Evolutionary conservation across 2,888 invertebrate species (phyloP).

Genomic region (Allacma fusca): DNA sequence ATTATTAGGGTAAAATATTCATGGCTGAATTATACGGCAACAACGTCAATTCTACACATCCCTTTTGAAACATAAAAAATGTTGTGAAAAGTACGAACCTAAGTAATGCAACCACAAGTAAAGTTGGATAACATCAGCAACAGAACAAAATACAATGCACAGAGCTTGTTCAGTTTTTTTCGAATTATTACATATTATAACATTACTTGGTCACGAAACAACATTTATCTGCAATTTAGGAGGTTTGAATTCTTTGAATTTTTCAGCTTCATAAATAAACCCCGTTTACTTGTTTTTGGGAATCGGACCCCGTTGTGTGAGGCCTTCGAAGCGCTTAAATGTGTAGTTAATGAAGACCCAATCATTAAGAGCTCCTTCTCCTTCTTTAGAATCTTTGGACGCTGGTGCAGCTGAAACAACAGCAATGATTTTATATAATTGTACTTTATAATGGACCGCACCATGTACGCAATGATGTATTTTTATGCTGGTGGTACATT

Average conservation of each 20-base stretch:
- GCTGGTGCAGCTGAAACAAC: constrained; percentile 79
- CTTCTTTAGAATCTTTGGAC: constrained; percentile 77
- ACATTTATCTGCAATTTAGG: constrained; percentile 28
- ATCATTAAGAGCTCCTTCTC: constrained; percentile 92
- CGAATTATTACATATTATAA: neutral
- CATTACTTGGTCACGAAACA: constrained; percentile 17
- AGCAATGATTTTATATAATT: neutral
- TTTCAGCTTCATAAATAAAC: constrained; percentile 25
- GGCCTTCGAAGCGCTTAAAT: constrained; percentile 97
- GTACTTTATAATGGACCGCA: neutral
- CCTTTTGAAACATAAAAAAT: constrained; percentile 5
- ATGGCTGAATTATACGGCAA: neutral
- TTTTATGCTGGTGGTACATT: neutral
- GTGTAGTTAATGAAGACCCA: constrained; percentile 99
- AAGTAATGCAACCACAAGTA: neutral
- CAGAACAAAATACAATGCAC: constrained; percentile 1
- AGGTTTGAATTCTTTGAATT: constrained; percentile 12
- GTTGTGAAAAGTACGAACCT: neutral
- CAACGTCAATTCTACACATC: constrained; percentile 12
- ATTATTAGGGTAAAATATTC: constrained; percentile 8
- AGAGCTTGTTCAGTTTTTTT: constrained; percentile 9
- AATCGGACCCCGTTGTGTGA: constrained; percentile 59
- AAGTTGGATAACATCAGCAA: neutral
- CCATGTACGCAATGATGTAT: too few species aligned
- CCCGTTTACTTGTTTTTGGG: constrained; percentile 53